Evolutionary conservation across 2,797 vertebrate species (phyloP), one percentile per base, ranked within the genome.

Genomic region (Alosa sapidissima): DNA sequence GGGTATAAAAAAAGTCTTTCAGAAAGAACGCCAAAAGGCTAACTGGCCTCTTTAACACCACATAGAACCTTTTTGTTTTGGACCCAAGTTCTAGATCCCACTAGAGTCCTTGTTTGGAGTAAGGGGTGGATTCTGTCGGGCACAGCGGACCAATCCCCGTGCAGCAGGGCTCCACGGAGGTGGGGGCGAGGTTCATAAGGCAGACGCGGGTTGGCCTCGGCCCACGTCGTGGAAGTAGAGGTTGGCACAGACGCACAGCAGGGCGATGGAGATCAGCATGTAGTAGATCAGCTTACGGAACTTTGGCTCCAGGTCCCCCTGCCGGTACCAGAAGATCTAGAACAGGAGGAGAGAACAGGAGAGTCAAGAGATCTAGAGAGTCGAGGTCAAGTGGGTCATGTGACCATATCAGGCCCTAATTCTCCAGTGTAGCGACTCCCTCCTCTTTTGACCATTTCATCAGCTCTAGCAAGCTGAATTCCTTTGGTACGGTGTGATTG

Each of bases 291-390:
- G 91, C 85, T 95, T 96, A 90, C 95, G 93, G 84, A 97, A 97
- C 92, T 96, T 97, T 75, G 96, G 95, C 91, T 97, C 96, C 92
- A 97, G 91, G 92, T 97, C 96, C 90, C 96, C 96, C 95, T 96
- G 96, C 83, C 95, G 96, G 92, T 97, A 97, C 96, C 96, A 97
- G 90, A 95, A 96, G 90, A 96, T 96, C 96, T 97, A 89, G 6
- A 78, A 21, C 99, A 94, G 95, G 99, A 99, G 91, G 98, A 98
- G 98, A 94, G 94, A 98, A 99, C 93, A 99, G 95, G 96, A 98
- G 96, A 28, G 28, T 28, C 28, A 28, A 28, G 28, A 28, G 28
- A 28, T 28, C 28, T 28, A 28, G 41, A 41, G 41, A 41, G 41
- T 28, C 28, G 28, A 28, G 28, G 28, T 28, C 28, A 28, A 41